Base-by-base conservation (phyloP, 1,140 invertebrate species). In the Aphelenchoides avenae region DNA sequence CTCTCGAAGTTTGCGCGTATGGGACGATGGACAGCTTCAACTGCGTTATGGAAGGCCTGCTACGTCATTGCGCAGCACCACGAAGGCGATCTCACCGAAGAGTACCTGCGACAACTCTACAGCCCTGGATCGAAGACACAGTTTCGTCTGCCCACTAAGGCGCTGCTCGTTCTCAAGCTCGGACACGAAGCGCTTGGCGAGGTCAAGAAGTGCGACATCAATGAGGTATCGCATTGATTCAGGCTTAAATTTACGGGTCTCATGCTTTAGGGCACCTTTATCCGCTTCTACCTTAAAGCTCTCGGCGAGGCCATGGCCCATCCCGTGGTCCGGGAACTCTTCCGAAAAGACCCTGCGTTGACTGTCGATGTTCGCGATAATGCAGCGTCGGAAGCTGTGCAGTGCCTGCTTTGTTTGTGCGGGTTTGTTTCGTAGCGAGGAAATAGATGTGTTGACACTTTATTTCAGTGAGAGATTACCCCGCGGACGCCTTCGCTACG, bases 261-360 rank as follows among this genome's bases (percentile, higher is more conserved):
- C 15, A 57, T 53, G 13, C 40, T 55, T 36, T 15, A 57, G 55
- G 55, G 55, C 13, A 64, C 9, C 18, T 61, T 64, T 11, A 11
- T 57, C 27, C 55, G 55, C 22, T 40, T 57, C 36, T 37, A 61
- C 20, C 27, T 57, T 7, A 59, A 57, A 3, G 55, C 60, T 15
- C 15, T 57, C 18, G n/a, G 27, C 15, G 58, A n/a, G 13, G 34
- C 39, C 26, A 64, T 62, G 37, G 52, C 29, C 52, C n/a, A 39
- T 2, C 55, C 60, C n/a, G 52, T 24, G 11, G 55, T 57, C 1
- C 44, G 50, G 5, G 2, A 1, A 13, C 6, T 37, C 18, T 13
- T 52, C 5, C 34, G 5, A 13, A 43, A 44, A 40, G 15, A 5
- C 3, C 31, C 27, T 7, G 3, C n/a, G 11, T 54, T n/a, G 18